Evolutionary conservation across 2,888 invertebrate genomes (phyloP).

Genomic region (Drosophila flavopinicola): DNA sequence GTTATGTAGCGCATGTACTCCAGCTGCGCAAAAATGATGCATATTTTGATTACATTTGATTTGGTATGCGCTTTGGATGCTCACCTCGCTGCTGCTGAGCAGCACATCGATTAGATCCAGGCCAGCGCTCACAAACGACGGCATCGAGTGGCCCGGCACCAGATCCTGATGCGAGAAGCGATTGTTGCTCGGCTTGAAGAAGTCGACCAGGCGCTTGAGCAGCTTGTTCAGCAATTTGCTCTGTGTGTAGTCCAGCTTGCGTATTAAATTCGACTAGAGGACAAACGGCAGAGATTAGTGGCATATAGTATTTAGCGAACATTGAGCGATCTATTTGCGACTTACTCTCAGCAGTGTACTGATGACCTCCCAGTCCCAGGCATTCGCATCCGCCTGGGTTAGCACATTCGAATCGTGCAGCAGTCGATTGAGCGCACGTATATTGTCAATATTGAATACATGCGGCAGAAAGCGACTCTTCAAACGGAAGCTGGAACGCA

Average conservation of each 20-base stretch:
- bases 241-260: slow-evolving; percentile 88
- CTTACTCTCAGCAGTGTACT: slow-evolving; percentile 91
- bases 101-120: slow-evolving; percentile 84
- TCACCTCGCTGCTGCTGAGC: slow-evolving; percentile 79
- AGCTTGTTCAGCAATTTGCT: slow-evolving; percentile 86
- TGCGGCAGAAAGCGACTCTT: slow-evolving; percentile 85
- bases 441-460: slow-evolving; percentile 85
- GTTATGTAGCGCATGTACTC: slow-evolving; percentile 90
- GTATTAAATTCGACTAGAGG: slow-evolving; percentile 85
- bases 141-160: slow-evolving; percentile 83
- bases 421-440: slow-evolving; percentile 87
- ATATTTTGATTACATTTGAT: neutral
- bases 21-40: slow-evolving; percentile 83
- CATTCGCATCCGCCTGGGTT: slow-evolving; percentile 90
- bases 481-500: slow-evolving; percentile 82
- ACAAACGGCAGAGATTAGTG: neutral
- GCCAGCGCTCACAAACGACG: slow-evolving; percentile 82
- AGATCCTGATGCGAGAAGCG: slow-evolving; percentile 94
- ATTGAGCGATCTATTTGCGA: neutral
- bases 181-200: slow-evolving; percentile 94
- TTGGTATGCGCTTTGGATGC: too few species aligned
- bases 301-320: too few species aligned
- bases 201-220: slow-evolving; percentile 91
- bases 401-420: slow-evolving; percentile 93
- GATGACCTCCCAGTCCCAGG: slow-evolving; percentile 98